A percentile compares a stretch with the other conserved stretches of the same genome.
phyloP scores from a whole-genome alignment of 2,113 vertebrate species.

The Chunga burmeisteri region DNA sequence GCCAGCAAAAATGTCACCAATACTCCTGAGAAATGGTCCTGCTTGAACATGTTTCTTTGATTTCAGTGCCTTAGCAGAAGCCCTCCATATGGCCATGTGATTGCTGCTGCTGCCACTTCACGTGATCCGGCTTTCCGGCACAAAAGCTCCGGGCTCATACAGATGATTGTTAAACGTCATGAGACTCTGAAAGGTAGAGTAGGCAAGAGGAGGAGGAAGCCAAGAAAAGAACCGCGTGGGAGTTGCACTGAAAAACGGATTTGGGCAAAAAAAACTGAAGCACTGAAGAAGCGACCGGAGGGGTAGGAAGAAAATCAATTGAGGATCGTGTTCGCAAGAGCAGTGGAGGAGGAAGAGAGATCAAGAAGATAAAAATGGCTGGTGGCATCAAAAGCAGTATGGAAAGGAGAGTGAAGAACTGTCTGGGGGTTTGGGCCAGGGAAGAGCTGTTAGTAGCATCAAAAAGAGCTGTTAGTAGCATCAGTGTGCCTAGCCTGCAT shows the following conservation, averaged over 20 bases:
- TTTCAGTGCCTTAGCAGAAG: slow-evolving; percentile 14
- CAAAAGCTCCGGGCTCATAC: not conserved
- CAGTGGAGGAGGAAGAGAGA: slow-evolving; percentile 15
- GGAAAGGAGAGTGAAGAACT: not conserved
- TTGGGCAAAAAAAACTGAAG: not conserved
- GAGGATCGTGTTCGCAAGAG: not conserved
- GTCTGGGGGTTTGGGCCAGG: not conserved
- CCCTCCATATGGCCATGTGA: slow-evolving; percentile 23
- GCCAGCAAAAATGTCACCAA: not conserved
- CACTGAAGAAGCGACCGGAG: not conserved
- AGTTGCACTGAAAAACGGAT: slow-evolving; percentile 31
- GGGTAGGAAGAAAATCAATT: slow-evolving; percentile 18
- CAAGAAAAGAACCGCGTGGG: slow-evolving; percentile 55
- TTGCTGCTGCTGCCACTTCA: slow-evolving; percentile 46
- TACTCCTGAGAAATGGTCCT: not conserved
- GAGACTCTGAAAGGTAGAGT: slow-evolving; percentile 49
- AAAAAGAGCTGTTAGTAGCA: not conserved
- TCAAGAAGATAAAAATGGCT: slow-evolving; percentile 16
- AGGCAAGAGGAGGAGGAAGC: slow-evolving; percentile 54
- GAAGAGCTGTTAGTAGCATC: not conserved
- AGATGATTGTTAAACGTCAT: slow-evolving; percentile 51
- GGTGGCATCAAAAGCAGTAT: not conserved
- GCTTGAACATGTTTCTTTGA: slow-evolving; percentile 37
- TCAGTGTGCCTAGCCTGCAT: not conserved
- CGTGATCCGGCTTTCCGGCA: slow-evolving; percentile 21